A percentile compares a stretch with the other conserved stretches of the same genome.
These are phyloP conservation scores for Agonopterix arenella DNA, from an alignment of 2,888 invertebrate genomes.

Conservation along the genomic window DNA sequence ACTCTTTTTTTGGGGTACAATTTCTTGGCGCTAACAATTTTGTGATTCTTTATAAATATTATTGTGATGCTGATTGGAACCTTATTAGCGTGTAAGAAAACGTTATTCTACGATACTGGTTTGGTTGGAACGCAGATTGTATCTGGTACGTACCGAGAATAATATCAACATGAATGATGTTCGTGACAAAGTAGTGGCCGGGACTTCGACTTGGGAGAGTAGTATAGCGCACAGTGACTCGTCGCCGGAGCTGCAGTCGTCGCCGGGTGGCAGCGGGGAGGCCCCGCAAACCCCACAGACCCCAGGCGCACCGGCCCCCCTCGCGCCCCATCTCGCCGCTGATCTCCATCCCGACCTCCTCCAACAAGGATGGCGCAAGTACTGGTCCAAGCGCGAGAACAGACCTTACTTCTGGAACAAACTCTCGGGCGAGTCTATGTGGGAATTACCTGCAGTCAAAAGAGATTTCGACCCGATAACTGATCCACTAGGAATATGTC, in stretches of 20 bases:
- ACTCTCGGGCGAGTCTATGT: constrained; percentile 95
- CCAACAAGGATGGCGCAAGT: constrained; percentile 96
- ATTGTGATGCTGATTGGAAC: constrained; percentile 40
- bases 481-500: constrained; percentile 91
- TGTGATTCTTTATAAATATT: constrained; percentile 47
- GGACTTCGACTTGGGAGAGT: constrained; percentile 66
- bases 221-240: constrained; percentile 55
- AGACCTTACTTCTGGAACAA: constrained; percentile 98
- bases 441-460: constrained; percentile 94
- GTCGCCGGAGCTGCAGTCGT: constrained; percentile 63
- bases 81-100: constrained; percentile 31
- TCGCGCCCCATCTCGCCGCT: constrained; percentile 63
- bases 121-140: constrained; percentile 10
- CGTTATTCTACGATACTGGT: constrained; percentile 1
- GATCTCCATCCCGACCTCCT: constrained; percentile 70
- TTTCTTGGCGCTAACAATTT: constrained; percentile 58
- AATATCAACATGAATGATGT: constrained; percentile 68
- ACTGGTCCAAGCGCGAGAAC: constrained; percentile 97
- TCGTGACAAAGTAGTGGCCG: constrained; percentile 70
- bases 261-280: constrained; percentile 50
- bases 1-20: constrained; percentile 25
- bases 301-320: constrained; percentile 76
- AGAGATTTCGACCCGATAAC: constrained; percentile 93
- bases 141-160: constrained; percentile 11
- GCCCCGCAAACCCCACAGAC: constrained; percentile 77